Conservation (phyloP, 53 echinoderm and acorn worm genomes). For the Henricia sp. region DNA sequence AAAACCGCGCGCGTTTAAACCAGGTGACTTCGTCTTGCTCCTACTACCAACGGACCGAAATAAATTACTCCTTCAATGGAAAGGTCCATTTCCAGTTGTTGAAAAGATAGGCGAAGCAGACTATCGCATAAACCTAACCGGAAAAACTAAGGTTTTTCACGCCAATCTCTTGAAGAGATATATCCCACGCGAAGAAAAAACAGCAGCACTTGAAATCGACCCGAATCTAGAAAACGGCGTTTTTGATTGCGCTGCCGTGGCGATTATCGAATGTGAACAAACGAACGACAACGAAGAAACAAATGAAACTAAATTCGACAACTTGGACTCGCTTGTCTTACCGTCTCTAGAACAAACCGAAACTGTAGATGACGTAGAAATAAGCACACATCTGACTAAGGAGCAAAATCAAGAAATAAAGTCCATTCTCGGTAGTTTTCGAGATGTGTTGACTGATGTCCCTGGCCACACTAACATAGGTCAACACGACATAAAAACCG, state of each 20-base stretch:
- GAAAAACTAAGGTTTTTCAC: neutral
- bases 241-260: too few relatives aligned
- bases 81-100: conserved; percentile 6
- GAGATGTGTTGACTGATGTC: conserved; percentile 2
- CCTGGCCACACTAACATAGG: neutral
- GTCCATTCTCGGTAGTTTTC: neutral
- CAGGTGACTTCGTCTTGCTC: conserved; percentile 44
- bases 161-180: too few relatives aligned
- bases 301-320: neutral
- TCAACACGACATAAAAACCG: neutral
- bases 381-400: neutral
- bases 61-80: conserved; percentile 35
- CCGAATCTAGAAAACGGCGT: neutral
- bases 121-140: neutral
- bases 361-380: conserved; percentile 26
- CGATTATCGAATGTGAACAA: neutral
- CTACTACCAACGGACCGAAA: conserved; percentile 63
- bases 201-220: neutral
- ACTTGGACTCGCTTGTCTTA: neutral
- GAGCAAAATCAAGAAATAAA: neutral
- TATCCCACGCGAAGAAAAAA: conserved; percentile 13
- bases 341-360: conserved; percentile 3
- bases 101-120: neutral
- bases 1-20: neutral
- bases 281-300: neutral